Evolutionary conservation across 2,113 vertebrate species (phyloP), one percentile per base, ranked within the genome.

Genomic region (Gymnogyps californianus): DNA sequence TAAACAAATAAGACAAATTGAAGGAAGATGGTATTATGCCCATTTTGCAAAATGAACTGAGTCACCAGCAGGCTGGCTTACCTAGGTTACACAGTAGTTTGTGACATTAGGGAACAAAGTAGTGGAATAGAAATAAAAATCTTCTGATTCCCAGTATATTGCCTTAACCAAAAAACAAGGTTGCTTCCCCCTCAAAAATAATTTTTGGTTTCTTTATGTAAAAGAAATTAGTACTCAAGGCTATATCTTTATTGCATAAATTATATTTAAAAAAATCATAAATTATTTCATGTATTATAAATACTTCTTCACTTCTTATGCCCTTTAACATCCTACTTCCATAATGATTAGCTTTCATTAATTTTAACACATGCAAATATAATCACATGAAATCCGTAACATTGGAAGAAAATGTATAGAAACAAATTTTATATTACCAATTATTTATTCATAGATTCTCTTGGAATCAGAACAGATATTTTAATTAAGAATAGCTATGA

Each of bases 401-500:
- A 87, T 62, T 85, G 46, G 40, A 84, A 94, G n/a, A 83, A 98
- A 97, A 95, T 67, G 40, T n/a, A 87, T 67, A 84, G 51, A 93
- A 97, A 93, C 20, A 85, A 95, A 89, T 83, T 58, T 55, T 78
- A 62, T 64, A 54, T 84, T 84, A 77, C 21, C 26, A 81, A 32
- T 83, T 96, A 93, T 91, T 97, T 94, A 92, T 95, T 97, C 61
- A 91, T 91, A 92, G 32, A 72, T 79, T 94, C 61, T 97, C 65
- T 96, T 94, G 29, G 75, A 97, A 94, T 97, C 66, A 87, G 82
- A 97, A 95, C 67, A 97, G 77, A 95, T 96, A 49, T 92, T 98
- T 98, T 97, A 97, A 98, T 97, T 98, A 98, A 95, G 88, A 96
- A 77, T 90, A 93, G 91, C 76, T 93, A 83, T 72, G 38, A 92